Conservation (phyloP, 2,888 invertebrate genomes). For the Trichogramma dendrolimi region DNA sequence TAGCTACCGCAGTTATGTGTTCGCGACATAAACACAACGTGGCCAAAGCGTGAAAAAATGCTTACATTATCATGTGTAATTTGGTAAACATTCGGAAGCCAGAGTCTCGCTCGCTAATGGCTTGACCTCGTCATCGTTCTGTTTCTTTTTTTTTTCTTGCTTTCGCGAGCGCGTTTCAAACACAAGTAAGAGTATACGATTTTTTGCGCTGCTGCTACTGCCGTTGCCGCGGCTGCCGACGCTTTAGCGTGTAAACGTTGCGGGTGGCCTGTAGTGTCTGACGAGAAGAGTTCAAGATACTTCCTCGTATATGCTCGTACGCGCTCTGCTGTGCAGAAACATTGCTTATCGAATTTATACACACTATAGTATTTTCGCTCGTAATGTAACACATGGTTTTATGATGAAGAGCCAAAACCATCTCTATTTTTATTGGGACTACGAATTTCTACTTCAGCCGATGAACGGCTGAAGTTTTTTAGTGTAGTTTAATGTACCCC, state of each 20-base stretch:
- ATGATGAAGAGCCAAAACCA: no score
- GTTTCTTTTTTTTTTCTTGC: conserved; percentile 22
- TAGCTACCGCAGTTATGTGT: conserved; percentile 42
- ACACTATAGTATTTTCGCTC: no score
- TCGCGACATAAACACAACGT: conserved; percentile 28
- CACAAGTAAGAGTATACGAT: neutral
- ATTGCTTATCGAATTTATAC: no score
- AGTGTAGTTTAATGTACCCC: no score
- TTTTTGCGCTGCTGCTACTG: neutral
- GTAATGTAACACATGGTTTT: no score
- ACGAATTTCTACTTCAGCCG: no score
- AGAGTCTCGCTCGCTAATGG: conserved; percentile 30
- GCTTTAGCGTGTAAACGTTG: conserved; percentile 36
- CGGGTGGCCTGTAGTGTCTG: conserved; percentile 42
- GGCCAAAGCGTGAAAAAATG: conserved; percentile 48
- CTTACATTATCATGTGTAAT: conserved; percentile 53
- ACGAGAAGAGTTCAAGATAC: no score
- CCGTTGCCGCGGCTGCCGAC: neutral
- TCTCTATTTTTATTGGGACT: no score
- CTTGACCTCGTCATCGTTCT: conserved; percentile 17
- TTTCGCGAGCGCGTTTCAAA: no score
- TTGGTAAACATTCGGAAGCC: conserved; percentile 45
- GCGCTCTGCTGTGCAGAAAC: no score
- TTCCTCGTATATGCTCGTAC: no score
- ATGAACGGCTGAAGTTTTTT: no score